phyloP scores from a whole-genome alignment of 2,797 vertebrate species.

The Typhlichthys eigenmanni region DNA sequence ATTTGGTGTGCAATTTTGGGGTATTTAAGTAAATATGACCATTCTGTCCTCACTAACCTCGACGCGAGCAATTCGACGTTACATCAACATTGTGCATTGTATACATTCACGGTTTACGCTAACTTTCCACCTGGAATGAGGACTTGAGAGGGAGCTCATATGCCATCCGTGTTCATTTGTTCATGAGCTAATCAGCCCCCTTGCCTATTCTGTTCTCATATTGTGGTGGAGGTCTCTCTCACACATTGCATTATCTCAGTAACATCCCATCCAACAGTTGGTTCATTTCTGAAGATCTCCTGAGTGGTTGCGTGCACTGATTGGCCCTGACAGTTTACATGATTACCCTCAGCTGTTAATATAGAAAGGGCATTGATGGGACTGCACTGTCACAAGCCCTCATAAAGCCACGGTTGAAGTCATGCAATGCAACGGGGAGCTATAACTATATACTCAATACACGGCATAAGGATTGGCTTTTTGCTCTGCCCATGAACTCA shows the following conservation, averaged over 20 bases:
- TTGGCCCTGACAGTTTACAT: conserved; percentile 11
- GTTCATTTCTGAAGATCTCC: conserved; percentile 10
- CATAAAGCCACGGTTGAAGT: conserved; percentile 23
- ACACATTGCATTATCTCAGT: conserved; percentile 8
- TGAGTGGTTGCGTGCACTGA: conserved; percentile 16
- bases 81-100: conserved; percentile 12
- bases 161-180: conserved; percentile 29
- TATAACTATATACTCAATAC: conserved; percentile 4
- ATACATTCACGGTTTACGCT: conserved; percentile 31
- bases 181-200: conserved; percentile 16
- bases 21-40: conserved; percentile 25
- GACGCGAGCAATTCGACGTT: background rate
- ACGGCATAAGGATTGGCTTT: conserved; percentile 15
- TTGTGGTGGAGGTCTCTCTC: background rate
- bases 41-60: conserved; percentile 18
- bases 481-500: conserved; percentile 10
- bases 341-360: background rate
- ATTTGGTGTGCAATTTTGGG: conserved; percentile 33
- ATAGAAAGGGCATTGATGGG: conserved; percentile 23
- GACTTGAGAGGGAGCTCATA: conserved; percentile 13
- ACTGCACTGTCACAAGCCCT: conserved; percentile 23
- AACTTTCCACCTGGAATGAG: conserved; percentile 26
- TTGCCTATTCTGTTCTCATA: background rate
- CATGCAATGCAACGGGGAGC: conserved; percentile 1
- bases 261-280: conserved; percentile 12